Conservation (phyloP, 2,797 vertebrate species). For the Pyrocephalus nanus region DNA sequence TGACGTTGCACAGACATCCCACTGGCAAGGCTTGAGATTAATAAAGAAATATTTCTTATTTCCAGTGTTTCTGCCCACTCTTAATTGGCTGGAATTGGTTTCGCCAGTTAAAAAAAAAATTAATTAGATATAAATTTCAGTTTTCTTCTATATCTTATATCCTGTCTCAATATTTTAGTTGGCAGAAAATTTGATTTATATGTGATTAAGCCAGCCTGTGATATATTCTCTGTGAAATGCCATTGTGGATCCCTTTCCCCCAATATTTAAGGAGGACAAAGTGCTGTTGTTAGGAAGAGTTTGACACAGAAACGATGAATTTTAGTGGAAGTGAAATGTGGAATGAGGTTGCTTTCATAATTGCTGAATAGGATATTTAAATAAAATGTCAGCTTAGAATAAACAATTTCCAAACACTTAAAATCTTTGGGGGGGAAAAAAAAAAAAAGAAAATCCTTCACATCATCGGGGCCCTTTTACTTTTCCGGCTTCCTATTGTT, state of each 20-base stretch:
- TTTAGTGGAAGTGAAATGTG: conserved; percentile 13
- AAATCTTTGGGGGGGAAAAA: not conserved
- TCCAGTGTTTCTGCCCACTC: not conserved
- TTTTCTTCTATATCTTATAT: not conserved
- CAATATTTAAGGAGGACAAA: not conserved
- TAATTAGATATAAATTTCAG: not conserved
- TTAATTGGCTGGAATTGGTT: not conserved
- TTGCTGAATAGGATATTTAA: not conserved
- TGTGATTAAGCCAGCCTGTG: not conserved
- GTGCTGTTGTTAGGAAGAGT: not conserved
- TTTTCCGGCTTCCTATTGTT: not conserved
- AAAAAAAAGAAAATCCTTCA: not conserved
- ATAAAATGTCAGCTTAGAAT: not conserved
- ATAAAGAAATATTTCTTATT: not conserved
- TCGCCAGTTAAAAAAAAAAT: not conserved
- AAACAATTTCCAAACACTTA: not conserved
- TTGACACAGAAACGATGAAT: not conserved
- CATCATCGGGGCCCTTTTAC: not conserved
- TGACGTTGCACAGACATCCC: not conserved
- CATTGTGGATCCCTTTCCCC: not conserved
- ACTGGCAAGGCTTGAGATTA: not conserved
- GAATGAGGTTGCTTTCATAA: not conserved
- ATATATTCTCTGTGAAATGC: not conserved
- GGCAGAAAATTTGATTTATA: not conserved
- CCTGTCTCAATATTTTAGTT: not conserved